Evolutionary conservation across 1,140 invertebrate species (phyloP), one percentile per base, ranked within the genome.

Genomic region (Drosophila pachea): DNA sequence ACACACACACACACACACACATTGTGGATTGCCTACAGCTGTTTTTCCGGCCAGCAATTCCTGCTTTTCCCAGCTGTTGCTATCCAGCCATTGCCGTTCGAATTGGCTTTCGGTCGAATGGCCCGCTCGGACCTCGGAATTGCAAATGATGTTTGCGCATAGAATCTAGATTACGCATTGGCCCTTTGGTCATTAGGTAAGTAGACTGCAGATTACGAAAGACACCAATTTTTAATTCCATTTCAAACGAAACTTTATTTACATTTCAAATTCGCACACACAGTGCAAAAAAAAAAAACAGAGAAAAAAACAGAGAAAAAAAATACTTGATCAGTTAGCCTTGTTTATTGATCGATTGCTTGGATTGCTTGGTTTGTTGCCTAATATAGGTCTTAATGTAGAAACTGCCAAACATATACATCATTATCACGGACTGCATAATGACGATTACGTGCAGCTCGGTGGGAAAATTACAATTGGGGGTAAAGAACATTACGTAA

Each of bases 391-490:
- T 54, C 4, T 64, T 42, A 1, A 68, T 4, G 86, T 97, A 97
- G 90, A 97, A 97, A 49, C 96, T 93, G 1, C 91, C 91, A 88
- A 98, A 98, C 29, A 98, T 90, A 68, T 94, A 90, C 14, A 96
- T 92, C 91, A 97, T 94, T 61, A 93, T 92, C 2, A 92, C 66
- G 76, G 93, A 92, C 78, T 94, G 93, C 0, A 92, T 90, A 35
- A 93, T 88, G 69, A 93, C 91, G 11, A 92, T 14, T 4, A 91
- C 86, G 0, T 91, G 89, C 0, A 91, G 78, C 89, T 91, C 91
- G 45, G 90, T 91, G 4, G 95, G 95, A 73, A 94, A 95, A 14
- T 91, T 90, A 81, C 95, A 97, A 42, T 95, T 12, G 91, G 91
- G 32, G 0, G 91, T 89, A 93, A 94, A 43, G 93, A 74, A 8